Conservation (phyloP, 2,797 vertebrate genomes). For the Zenarchopterus dispar region DNA sequence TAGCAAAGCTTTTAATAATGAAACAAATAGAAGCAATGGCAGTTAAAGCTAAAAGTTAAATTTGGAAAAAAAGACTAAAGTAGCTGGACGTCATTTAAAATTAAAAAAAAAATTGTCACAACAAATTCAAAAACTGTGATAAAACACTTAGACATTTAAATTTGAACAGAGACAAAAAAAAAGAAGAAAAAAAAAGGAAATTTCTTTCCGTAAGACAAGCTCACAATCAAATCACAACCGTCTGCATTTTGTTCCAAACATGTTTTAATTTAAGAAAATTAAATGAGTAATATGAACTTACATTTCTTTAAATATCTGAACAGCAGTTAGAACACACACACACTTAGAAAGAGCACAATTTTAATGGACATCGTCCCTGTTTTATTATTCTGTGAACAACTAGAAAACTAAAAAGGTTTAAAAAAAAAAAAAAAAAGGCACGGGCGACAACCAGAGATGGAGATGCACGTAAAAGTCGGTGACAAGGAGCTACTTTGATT, state of each 20-base stretch:
- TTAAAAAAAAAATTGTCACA: no score
- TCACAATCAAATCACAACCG: constrained; percentile 55
- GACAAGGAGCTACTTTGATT: no score
- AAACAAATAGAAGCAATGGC: no score
- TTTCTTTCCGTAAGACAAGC: not conserved
- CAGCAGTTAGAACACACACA: constrained; percentile 86
- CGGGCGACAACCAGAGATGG: constrained; percentile 53
- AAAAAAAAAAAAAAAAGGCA: no score
- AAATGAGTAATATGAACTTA: constrained; percentile 81
- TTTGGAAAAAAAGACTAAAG: no score
- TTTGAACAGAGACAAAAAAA: no score
- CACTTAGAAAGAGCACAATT: constrained; percentile 69
- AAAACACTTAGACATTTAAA: no score
- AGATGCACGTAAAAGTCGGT: constrained; percentile 1
- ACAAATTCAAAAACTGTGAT: no score
- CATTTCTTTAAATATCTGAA: constrained; percentile 88
- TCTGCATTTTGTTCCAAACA: constrained; percentile 78
- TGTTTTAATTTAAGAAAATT: constrained; percentile 84
- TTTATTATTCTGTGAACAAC: constrained; percentile 32
- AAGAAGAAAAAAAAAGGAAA: no score
- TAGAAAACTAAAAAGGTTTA: constrained; percentile 52
- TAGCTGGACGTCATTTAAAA: no score
- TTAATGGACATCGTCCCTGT: constrained; percentile 40
- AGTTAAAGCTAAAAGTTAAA: no score
- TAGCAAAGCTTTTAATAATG: no score